phyloP scores from a whole-genome alignment of 1,140 invertebrate genomes.

The Drosophila orosa region DNA sequence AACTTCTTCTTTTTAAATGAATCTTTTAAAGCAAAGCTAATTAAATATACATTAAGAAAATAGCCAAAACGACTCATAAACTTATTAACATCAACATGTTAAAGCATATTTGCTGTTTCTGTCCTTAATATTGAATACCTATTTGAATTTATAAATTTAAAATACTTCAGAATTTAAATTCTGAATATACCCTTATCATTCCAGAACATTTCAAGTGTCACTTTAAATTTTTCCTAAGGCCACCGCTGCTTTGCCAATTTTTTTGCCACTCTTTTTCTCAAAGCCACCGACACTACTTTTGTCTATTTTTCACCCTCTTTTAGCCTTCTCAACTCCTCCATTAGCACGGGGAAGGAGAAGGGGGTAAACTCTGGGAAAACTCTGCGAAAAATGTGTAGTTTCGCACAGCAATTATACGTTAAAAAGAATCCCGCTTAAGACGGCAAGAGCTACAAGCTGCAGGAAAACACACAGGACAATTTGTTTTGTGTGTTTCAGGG shows the following conservation, averaged over 20 bases:
- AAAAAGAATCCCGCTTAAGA: constrained; percentile 56
- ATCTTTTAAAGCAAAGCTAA: not conserved
- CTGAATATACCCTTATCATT: no score
- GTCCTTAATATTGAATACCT: no score
- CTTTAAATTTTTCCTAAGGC: not conserved
- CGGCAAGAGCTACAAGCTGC: constrained; percentile 25
- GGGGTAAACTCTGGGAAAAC: constrained; percentile 31
- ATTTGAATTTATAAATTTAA: not conserved
- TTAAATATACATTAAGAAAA: no score
- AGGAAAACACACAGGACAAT: constrained; percentile 62
- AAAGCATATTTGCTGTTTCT: not conserved
- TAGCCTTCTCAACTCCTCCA: constrained; percentile 8
- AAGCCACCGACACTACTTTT: constrained; percentile 37
- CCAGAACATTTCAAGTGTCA: constrained; percentile 18
- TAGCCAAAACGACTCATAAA: no score
- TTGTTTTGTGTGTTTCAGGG: constrained; percentile 64
- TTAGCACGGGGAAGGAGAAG: no score
- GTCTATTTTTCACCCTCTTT: constrained; percentile 17
- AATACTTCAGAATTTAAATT: not conserved
- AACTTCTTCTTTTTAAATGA: not conserved
- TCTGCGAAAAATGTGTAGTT: constrained; percentile 57
- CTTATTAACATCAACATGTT: not conserved
- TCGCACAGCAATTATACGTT: constrained; percentile 59
- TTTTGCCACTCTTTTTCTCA: constrained; percentile 20
- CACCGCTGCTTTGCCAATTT: constrained; percentile 29